These are phyloP conservation scores for Rhabdophis nuchalis DNA, from an alignment of 2,797 vertebrate genomes.

Conservation along the genomic window DNA sequence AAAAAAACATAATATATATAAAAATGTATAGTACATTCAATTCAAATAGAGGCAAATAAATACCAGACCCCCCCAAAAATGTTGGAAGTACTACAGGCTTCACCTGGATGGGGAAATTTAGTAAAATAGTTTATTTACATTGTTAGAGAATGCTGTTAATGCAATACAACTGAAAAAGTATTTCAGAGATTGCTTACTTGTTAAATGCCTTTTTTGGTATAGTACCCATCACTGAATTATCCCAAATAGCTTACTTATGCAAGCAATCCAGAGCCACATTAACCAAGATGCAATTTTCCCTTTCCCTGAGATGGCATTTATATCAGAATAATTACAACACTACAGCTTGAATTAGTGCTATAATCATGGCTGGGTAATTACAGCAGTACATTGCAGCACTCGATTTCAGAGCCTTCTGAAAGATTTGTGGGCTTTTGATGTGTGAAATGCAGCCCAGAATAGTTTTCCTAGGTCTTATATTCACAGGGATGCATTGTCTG, in stretches of 20 bases:
- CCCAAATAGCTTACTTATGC: constrained; percentile 14
- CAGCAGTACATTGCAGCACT: fast-evolving
- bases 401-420: constrained; percentile 2
- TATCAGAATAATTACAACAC: constrained; percentile 5
- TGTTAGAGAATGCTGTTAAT: not conserved
- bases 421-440: not conserved
- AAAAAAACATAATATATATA: not conserved
- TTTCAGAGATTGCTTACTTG: constrained; percentile 4
- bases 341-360: not conserved
- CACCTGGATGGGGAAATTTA: not conserved
- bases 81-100: not conserved
- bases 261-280: constrained; percentile 23
- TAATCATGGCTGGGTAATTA: not conserved
- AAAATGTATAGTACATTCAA: not conserved
- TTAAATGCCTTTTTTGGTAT: constrained; percentile 7
- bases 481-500: not conserved
- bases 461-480: not conserved
- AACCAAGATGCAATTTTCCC: constrained; percentile 20
- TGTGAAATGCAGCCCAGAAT: not conserved
- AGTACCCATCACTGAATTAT: not conserved
- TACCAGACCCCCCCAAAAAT: not conserved
- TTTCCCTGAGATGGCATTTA: constrained; percentile 1
- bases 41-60: not conserved
- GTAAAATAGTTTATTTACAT: constrained; percentile 34
- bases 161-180: not conserved